These are phyloP conservation scores for Nannoperca obscura DNA, from an alignment of 2,797 vertebrate species.

Conservation along the genomic window DNA sequence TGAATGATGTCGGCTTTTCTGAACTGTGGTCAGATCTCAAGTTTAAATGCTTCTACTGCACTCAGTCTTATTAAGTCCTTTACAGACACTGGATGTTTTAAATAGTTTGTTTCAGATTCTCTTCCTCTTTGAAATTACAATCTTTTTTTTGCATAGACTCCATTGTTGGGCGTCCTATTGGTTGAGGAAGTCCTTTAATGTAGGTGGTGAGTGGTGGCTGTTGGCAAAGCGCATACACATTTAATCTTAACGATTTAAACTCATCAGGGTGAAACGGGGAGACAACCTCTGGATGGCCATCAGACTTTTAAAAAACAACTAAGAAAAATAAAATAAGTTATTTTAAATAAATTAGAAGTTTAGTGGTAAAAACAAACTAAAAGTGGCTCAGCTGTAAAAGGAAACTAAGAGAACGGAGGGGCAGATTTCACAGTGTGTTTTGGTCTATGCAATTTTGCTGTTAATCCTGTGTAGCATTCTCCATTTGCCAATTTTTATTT, in stretches of 20 bases:
- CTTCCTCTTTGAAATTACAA: slow-evolving; percentile 33
- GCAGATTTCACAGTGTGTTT: slow-evolving; percentile 53
- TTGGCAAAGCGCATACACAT: slow-evolving; percentile 2
- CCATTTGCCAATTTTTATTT: slow-evolving; percentile 21
- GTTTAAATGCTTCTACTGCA: slow-evolving; percentile 22
- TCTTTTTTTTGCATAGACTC: slow-evolving; percentile 74
- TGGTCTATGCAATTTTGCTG: slow-evolving; percentile 49
- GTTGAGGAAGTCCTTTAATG: slow-evolving; percentile 32
- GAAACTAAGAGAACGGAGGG: slow-evolving; percentile 8
- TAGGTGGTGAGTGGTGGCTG: slow-evolving; percentile 26
- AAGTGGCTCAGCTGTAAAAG: slow-evolving; percentile 43
- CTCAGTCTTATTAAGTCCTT: slow-evolving; percentile 13
- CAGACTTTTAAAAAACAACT: slow-evolving; percentile 8
- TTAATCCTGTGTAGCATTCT: not conserved
- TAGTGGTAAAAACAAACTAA: not conserved
- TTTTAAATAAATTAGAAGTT: slow-evolving; percentile 32
- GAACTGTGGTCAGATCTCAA: slow-evolving; percentile 22
- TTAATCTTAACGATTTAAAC: slow-evolving; percentile 13
- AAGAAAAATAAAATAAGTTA: slow-evolving; percentile 19
- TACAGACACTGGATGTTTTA: slow-evolving; percentile 16
- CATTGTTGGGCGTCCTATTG: slow-evolving; percentile 38
- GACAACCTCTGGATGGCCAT: slow-evolving; percentile 2
- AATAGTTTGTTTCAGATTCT: slow-evolving; percentile 25
- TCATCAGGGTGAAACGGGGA: slow-evolving; percentile 17
- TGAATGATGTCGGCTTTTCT: slow-evolving; percentile 19